Percentiles rank a stretch among this genome's conserved stretches.
Conservation (phyloP, 2,888 invertebrate species). For the Hydrotaea diabolus region DNA sequence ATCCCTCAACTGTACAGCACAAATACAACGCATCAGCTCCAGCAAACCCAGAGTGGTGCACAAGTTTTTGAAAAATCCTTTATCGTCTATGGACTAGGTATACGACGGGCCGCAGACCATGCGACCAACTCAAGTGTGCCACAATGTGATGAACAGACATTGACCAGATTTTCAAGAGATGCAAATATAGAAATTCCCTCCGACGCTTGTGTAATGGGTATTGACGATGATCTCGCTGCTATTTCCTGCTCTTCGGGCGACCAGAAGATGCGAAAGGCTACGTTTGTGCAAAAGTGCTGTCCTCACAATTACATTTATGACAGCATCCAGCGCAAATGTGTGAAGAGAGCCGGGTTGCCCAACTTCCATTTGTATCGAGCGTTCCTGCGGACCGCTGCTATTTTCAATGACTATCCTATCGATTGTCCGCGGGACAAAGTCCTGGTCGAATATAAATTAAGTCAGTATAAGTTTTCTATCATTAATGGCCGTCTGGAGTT, state of each 20-base stretch:
- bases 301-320: constrained; percentile 74
- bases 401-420: constrained; percentile 74
- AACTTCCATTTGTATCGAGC: constrained; percentile 71
- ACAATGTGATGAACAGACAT: constrained; percentile 49
- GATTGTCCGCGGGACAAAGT: constrained; percentile 73
- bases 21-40: not conserved
- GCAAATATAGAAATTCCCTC: constrained; percentile 57
- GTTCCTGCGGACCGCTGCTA: constrained; percentile 71
- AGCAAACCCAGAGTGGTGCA: not conserved
- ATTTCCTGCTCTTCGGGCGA: constrained; percentile 70
- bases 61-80: constrained; percentile 48
- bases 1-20: not conserved
- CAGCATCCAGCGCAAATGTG: constrained; percentile 70
- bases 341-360: not conserved
- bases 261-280: constrained; percentile 68
- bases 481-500: constrained; percentile 69
- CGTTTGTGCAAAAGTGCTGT: constrained; percentile 78
- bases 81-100: constrained; percentile 57
- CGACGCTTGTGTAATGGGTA: constrained; percentile 69
- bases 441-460: constrained; percentile 75
- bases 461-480: constrained; percentile 71
- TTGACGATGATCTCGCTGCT: constrained; percentile 69
- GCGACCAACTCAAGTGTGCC: constrained; percentile 56
- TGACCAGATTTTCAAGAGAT: constrained; percentile 46
- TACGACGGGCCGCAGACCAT: constrained; percentile 39